Evolutionary conservation across 2,888 invertebrate genomes (phyloP).

Genomic region (Gnatocerus cornutus): DNA sequence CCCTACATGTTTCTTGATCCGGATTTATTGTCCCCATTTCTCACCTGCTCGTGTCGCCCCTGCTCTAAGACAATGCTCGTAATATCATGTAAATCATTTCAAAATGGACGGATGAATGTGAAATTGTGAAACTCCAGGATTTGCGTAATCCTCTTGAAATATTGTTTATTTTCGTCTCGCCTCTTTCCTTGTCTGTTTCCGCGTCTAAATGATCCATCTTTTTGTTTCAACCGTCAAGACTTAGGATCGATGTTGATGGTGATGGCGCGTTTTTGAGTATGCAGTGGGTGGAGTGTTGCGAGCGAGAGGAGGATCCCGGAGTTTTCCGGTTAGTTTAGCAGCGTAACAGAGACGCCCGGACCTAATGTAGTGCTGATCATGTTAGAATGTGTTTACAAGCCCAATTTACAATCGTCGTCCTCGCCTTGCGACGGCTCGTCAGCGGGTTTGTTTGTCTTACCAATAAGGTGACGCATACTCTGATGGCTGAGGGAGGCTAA

Average conservation of each 20-base stretch:
- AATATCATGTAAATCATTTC: constrained; percentile 32
- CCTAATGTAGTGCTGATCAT: constrained; percentile 72
- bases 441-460: constrained; percentile 68
- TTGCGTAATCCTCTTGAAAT: not conserved
- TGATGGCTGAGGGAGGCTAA: constrained; percentile 50
- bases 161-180: constrained; percentile 19
- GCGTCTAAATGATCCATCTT: constrained; percentile 7
- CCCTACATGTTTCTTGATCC: not conserved
- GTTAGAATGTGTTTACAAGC: constrained; percentile 72
- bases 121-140: constrained; percentile 9
- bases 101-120: constrained; percentile 25
- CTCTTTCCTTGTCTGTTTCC: constrained; percentile 9
- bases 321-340: constrained; percentile 70
- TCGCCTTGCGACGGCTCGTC: constrained; percentile 69
- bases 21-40: not conserved
- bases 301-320: constrained; percentile 48
- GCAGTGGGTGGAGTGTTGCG: constrained; percentile 40
- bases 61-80: constrained; percentile 12
- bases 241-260: constrained; percentile 26
- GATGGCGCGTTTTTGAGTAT: constrained; percentile 35
- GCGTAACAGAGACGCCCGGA: constrained; percentile 69
- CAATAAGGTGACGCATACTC: constrained; percentile 68
- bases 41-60: not conserved
- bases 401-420: constrained; percentile 71
- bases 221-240: constrained; percentile 15